phyloP scores from a whole-genome alignment of 2,797 vertebrate genomes.

The Pagetopsis macropterus region DNA sequence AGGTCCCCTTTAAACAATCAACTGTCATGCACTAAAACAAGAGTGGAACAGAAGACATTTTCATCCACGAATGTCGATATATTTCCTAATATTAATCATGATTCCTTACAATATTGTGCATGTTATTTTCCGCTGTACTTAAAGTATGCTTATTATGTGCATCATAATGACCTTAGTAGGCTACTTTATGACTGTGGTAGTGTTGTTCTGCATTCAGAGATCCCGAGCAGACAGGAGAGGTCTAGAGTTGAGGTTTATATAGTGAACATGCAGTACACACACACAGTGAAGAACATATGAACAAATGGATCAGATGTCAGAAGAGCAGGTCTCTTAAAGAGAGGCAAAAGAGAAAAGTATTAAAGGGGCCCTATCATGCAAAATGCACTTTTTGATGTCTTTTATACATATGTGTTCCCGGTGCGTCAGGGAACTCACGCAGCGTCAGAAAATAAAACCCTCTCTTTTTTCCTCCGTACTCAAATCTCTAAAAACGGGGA shows the following conservation, averaged over 20 bases:
- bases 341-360: slow-evolving; percentile 59
- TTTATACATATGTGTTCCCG: too few relatives aligned
- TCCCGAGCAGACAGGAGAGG: slow-evolving; percentile 38
- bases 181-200: slow-evolving; percentile 34
- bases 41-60: not conserved
- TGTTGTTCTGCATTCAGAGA: slow-evolving; percentile 29
- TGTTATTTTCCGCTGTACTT: not conserved
- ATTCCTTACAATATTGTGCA: slow-evolving; percentile 13
- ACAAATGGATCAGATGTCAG: slow-evolving; percentile 57
- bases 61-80: slow-evolving; percentile 1
- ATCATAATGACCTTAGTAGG: slow-evolving; percentile 19
- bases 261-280: slow-evolving; percentile 34
- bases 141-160: slow-evolving; percentile 16
- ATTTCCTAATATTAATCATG: not conserved
- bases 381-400: too few relatives aligned
- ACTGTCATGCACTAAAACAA: not conserved
- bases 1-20: not conserved
- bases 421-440: too few relatives aligned
- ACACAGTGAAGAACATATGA: slow-evolving; percentile 1
- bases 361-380: not conserved
- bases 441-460: too few relatives aligned
- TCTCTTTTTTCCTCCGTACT: too few relatives aligned
- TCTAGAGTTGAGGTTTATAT: slow-evolving; percentile 32
- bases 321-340: slow-evolving; percentile 48
- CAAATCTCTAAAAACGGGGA: too few relatives aligned